Evolutionary conservation across 2,113 vertebrate genomes (phyloP), one percentile per base, ranked within the genome.

Genomic region (Ammodytes marinus): DNA sequence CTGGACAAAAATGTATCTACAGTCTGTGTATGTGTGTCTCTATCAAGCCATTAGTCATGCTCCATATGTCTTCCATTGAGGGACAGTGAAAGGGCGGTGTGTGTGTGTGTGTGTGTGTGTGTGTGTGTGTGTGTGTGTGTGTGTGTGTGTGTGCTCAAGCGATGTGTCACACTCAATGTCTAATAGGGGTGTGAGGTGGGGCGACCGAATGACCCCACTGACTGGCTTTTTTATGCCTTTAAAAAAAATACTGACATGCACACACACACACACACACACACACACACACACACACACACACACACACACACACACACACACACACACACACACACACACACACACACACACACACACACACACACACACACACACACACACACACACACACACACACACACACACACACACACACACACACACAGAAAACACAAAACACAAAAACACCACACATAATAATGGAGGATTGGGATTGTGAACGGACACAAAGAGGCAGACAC

Each of bases 21-120:
- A 86, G 80, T 81, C 87, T 83, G 86, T 82, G 79, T 73, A 58
- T 85, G 83, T 89, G 86, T 89, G 89, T 82, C 92, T 93, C 92
- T 93, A 90, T 92, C 85, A 83, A 90, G 86, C 72, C 72, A 92
- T 94, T 94, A 94, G 89, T 92, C 86, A 92, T 91, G 93, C 93
- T 90, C 93, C 93, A 94, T 90, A 92, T 94, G 92, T 88, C 80
- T 80, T 82, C 47, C 42, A 76, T 74, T 65, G 76, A 88, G 80
- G 83, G 83, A 85, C 83, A 86, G 79, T 89, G 73, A 87, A 89
- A 82, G 84, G 50, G 52, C 54, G 77, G 42, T 71, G 73, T 69
- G 39, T 57, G 40, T 72, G 37, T 61, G 58, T 60, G 58, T 60
- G 58, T 40, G 3, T 40, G 58, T 54, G 58, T 60, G 58, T 39